Evolutionary conservation across 2,888 invertebrate genomes (phyloP).

Genomic region (Cabera pusaria): DNA sequence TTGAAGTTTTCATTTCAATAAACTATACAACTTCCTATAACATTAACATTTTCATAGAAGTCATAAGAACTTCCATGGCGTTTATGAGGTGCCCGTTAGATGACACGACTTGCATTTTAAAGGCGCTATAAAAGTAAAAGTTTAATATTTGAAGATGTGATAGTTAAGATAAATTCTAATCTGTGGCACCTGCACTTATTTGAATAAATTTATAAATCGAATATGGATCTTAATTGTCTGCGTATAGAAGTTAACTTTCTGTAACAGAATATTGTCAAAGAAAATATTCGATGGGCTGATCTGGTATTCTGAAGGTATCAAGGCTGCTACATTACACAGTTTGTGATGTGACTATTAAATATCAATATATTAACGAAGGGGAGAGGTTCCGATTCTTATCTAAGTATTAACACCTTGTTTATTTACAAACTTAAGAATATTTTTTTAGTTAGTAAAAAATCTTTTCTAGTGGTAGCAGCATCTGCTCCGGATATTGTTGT

Average conservation of each 20-base stretch:
- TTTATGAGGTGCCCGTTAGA: constrained; percentile 54
- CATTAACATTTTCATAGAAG: constrained; percentile 19
- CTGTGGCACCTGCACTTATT: constrained; percentile 72
- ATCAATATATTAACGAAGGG: constrained; percentile 75
- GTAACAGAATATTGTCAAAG: constrained; percentile 34
- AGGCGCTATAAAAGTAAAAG: constrained; percentile 77
- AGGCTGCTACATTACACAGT: constrained; percentile 73
- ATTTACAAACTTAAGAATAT: constrained; percentile 54
- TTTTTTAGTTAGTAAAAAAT: constrained; percentile 55
- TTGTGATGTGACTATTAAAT: constrained; percentile 73
- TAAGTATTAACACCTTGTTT: constrained; percentile 78
- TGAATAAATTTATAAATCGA: constrained; percentile 24
- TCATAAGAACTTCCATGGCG: constrained; percentile 21
- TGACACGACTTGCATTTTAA: constrained; percentile 72
- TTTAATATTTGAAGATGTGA: constrained; percentile 74
- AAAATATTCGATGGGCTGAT: constrained; percentile 73
- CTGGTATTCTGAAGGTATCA: constrained; percentile 66
- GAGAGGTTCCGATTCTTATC: constrained; percentile 71
- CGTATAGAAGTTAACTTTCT: constrained; percentile 23
- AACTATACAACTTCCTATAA: constrained; percentile 18
- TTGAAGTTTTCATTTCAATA: constrained; percentile 19
- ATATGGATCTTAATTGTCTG: constrained; percentile 34
- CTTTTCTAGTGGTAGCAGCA: constrained; percentile 50
- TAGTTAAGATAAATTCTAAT: constrained; percentile 70
- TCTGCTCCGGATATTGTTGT: constrained; percentile 65